phyloP scores from a whole-genome alignment of 2,797 vertebrate species.

The Amazona ochrocephala region DNA sequence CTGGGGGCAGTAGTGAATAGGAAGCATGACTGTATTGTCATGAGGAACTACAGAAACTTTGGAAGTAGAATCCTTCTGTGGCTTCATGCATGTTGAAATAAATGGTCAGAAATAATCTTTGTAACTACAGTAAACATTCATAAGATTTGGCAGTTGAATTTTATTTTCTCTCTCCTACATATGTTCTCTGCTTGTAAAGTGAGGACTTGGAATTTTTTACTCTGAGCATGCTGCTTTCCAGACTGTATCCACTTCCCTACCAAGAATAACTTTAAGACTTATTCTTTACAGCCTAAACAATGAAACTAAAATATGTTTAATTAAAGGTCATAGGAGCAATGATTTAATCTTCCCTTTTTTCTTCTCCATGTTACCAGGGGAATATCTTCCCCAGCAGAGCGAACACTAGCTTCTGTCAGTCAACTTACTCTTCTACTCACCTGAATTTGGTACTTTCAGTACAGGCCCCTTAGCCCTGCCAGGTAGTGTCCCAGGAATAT shows the following conservation, averaged over 20 bases:
- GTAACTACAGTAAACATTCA: neutral
- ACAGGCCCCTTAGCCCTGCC: neutral
- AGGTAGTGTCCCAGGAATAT: neutral
- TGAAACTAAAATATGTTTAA: neutral
- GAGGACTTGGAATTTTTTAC: neutral
- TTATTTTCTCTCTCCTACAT: neutral
- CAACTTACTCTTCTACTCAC: neutral
- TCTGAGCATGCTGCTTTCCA: neutral
- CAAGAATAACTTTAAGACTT: neutral
- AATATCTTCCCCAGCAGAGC: neutral
- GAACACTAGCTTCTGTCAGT: neutral
- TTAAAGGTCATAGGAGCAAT: neutral
- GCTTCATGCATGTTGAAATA: neutral
- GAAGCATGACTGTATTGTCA: neutral
- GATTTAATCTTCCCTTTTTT: neutral
- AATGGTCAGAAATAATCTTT: neutral
- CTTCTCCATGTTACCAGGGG: neutral
- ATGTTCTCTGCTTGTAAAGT: neutral
- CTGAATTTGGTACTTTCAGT: neutral
- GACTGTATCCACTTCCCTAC: neutral
- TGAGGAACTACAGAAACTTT: neutral
- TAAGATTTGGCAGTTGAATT: neutral
- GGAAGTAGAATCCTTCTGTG: neutral
- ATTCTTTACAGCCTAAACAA: neutral
- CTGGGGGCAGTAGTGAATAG: neutral